These are phyloP conservation scores for Apamea monoglypha DNA, from an alignment of 2,888 invertebrate species.

Conservation along the genomic window DNA sequence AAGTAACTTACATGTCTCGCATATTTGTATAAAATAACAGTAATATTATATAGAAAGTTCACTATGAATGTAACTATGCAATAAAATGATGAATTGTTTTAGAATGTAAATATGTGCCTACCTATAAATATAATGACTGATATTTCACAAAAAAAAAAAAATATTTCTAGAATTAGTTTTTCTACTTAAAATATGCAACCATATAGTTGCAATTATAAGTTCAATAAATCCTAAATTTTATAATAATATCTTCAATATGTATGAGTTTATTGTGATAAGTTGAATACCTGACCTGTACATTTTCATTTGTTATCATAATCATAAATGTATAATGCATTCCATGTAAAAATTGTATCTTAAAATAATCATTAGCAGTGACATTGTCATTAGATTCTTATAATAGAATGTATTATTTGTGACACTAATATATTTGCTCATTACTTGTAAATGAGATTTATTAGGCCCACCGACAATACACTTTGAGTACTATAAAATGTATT, in stretches of 20 bases:
- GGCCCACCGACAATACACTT: conserved; percentile 55
- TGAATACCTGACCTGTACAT: conserved; percentile 28
- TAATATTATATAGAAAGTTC: conserved; percentile 34
- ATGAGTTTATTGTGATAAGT: conserved; percentile 37
- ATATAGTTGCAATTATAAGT: conserved; percentile 37
- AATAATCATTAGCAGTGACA: conserved; percentile 21
- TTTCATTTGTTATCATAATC: conserved; percentile 32
- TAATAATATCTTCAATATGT: conserved; percentile 15
- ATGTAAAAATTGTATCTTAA: conserved; percentile 47
- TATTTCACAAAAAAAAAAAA: conserved; percentile 53
- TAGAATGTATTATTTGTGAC: conserved; percentile 31
- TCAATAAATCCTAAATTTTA: conserved; percentile 21
- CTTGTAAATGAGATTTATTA: conserved; percentile 48
- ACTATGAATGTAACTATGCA: conserved; percentile 44
- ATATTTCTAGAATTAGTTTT: conserved; percentile 65
- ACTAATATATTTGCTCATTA: conserved; percentile 50
- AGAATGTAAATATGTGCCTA: conserved; percentile 67
- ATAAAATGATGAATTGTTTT: conserved; percentile 58
- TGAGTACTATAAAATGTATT: conserved; percentile 15
- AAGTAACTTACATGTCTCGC: conserved; percentile 43
- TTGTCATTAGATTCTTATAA: conserved; percentile 29
- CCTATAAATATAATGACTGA: conserved; percentile 67
- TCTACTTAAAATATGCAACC: conserved; percentile 60
- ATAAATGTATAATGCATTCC: conserved; percentile 60
- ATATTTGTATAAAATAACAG: conserved; percentile 53